Conservation (phyloP, 2,888 invertebrate species). For the Julus scanicus region DNA sequence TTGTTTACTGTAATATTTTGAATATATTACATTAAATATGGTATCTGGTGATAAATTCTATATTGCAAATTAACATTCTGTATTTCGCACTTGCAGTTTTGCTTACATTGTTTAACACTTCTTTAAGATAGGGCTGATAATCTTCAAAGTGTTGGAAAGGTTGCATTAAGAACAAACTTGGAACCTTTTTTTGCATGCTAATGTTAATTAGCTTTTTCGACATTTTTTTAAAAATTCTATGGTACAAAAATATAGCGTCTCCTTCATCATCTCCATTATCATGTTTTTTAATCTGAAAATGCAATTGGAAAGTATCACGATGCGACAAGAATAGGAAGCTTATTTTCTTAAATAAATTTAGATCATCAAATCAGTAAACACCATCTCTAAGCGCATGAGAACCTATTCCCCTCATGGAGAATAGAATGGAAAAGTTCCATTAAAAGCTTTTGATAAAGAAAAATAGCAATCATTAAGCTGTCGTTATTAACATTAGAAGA, state of each 20-base stretch:
- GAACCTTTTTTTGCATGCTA: not conserved
- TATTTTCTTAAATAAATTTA: not conserved
- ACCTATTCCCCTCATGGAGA: not conserved
- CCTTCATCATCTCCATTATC: constrained; percentile 12
- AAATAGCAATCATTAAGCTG: not conserved
- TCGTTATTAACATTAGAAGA: not conserved
- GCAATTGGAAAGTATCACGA: not conserved
- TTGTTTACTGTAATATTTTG: too few species aligned
- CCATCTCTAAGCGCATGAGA: not conserved
- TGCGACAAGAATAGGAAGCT: not conserved
- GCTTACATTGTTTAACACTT: too few species aligned
- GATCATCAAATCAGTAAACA: constrained; percentile 28
- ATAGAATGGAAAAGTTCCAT: not conserved
- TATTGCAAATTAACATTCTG: too few species aligned
- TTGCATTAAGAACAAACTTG: too few species aligned
- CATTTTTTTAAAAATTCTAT: not conserved
- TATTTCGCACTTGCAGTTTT: too few species aligned
- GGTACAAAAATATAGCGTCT: not conserved
- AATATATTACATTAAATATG: too few species aligned
- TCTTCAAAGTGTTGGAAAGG: not conserved
- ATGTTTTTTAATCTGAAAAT: not conserved
- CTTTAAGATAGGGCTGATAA: too few species aligned
- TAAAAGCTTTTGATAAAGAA: not conserved
- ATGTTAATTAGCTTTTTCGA: not conserved
- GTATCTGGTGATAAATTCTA: too few species aligned